These are phyloP conservation scores for Keiferia lycopersicella DNA, from an alignment of 2,888 invertebrate genomes.

Conservation along the genomic window DNA sequence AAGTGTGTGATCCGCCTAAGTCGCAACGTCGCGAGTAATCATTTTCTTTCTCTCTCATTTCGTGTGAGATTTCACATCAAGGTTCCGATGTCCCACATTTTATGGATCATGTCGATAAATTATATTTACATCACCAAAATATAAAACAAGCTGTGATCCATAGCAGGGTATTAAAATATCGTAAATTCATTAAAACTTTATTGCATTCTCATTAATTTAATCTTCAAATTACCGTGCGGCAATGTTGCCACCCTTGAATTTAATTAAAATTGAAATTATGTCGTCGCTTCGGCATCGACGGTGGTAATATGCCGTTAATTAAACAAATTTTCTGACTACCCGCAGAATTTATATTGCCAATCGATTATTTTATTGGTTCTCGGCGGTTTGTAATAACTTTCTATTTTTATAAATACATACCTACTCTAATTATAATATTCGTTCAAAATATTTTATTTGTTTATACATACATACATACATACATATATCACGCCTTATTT, in stretches of 20 bases:
- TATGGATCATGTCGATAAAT: not conserved
- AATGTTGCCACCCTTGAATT: slow-evolving; percentile 14
- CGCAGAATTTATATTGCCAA: slow-evolving; percentile 4
- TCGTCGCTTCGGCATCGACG: slow-evolving; percentile 1
- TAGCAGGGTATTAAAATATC: slow-evolving; percentile 6
- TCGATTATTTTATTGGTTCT: not conserved
- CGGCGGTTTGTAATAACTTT: not conserved
- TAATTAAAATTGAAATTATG: slow-evolving; percentile 17
- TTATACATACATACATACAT: too few relatives aligned
- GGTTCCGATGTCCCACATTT: too few relatives aligned
- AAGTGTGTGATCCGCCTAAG: too few relatives aligned
- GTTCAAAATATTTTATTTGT: too few relatives aligned
- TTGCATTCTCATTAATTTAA: slow-evolving; percentile 21
- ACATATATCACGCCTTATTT: too few relatives aligned
- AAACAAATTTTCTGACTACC: not conserved
- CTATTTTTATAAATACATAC: too few relatives aligned
- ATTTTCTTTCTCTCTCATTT: too few relatives aligned
- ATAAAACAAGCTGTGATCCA: not conserved
- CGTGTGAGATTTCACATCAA: too few relatives aligned
- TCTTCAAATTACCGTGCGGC: slow-evolving; percentile 17
- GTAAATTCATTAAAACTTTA: slow-evolving; percentile 22
- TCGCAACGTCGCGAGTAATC: too few relatives aligned
- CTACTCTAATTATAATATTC: too few relatives aligned
- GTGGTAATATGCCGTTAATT: slow-evolving; percentile 5
- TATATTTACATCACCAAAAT: not conserved